A percentile compares a stretch with the other conserved stretches of the same genome.
Evolutionary conservation across 2,797 vertebrate species (phyloP).

Genomic region (Heterohyrax brucei): DNA sequence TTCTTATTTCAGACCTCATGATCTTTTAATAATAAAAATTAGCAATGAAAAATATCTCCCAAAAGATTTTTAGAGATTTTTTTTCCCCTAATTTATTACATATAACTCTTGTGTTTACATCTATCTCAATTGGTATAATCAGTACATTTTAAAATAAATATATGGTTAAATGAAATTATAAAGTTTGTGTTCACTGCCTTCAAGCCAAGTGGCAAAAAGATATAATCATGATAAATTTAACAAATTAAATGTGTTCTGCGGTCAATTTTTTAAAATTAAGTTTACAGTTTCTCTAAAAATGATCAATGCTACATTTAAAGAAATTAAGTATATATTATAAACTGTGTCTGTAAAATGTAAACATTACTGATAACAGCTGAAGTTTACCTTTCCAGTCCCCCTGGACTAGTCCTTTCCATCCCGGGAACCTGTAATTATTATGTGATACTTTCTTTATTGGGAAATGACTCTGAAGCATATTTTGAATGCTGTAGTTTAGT

Average conservation of each 20-base stretch:
- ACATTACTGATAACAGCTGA: not conserved
- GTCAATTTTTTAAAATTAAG: conserved; percentile 37
- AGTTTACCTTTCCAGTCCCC: not conserved
- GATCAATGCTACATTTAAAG: conserved; percentile 28
- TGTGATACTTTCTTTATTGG: not conserved
- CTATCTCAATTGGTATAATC: not conserved
- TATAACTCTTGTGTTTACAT: not conserved
- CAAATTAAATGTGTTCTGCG: conserved; percentile 12
- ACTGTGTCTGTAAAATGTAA: conserved; percentile 26
- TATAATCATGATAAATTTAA: conserved; percentile 51
- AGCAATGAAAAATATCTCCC: not conserved
- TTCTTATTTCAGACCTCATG: not conserved
- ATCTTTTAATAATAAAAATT: not conserved
- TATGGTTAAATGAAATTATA: conserved; percentile 56
- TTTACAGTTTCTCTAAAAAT: conserved; percentile 9
- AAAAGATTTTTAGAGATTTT: not conserved
- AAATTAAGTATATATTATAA: conserved; percentile 11
- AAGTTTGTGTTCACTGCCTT: not conserved
- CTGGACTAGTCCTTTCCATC: not conserved
- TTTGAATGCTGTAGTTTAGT: not conserved
- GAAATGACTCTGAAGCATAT: not conserved
- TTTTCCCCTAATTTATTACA: not conserved
- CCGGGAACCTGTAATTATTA: not conserved
- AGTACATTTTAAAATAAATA: conserved; percentile 7
- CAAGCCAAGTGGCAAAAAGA: not conserved